Base-by-base conservation (phyloP, 2,888 invertebrate genomes). In the Charanyca ferruginea region DNA sequence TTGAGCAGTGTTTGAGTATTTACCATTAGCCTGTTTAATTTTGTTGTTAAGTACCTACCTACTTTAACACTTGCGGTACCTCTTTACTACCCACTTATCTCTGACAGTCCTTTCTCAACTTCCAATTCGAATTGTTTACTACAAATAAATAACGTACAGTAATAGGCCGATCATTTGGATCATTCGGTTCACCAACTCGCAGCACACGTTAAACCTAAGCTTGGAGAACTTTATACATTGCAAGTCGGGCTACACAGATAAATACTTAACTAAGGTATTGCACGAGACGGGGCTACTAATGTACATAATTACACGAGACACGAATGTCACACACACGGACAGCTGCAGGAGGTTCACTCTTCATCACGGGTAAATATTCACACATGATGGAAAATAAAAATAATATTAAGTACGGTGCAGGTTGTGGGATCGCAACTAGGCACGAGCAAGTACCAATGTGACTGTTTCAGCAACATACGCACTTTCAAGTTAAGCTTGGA, bases 181-280 rank as follows among this genome's bases (percentile, higher is more conserved):
- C 0, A 11, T 16, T 32, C 79, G 23, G 79, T 66, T 28, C 45
- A 32, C 35, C 22, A 45, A 20, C 54, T 35, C 77, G 54, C 62
- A 20, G 25, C 74, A 44, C 70, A 18, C 70, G 28, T 76, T 76
- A 75, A 13, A 45, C 59, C 80, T 75, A 79, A 68, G 61, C 80
- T 55, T 42, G 72, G 73, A 84, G 83, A 87, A 88, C 87, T 93
- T 92, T 94, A 90, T 93, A 94, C 93, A 94, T 85, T 83, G 82
- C 92, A 91, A 90, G 89, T 91, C 89, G 87, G 85, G 84, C 93
- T 94, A 94, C 90, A 87, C 83, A 91, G 89, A 94, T 95, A 95
- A 94, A 95, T 94, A 94, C 94, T 94, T 93, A 94, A 94, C 91
- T 93, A 93, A 88, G 88, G 93, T 95, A 95, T 95, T 95, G 95